Percentiles rank a stretch among this genome's conserved stretches.
These are phyloP conservation scores for Chaunax sp. DNA, from an alignment of 2,797 vertebrate genomes.

Conservation along the genomic window DNA sequence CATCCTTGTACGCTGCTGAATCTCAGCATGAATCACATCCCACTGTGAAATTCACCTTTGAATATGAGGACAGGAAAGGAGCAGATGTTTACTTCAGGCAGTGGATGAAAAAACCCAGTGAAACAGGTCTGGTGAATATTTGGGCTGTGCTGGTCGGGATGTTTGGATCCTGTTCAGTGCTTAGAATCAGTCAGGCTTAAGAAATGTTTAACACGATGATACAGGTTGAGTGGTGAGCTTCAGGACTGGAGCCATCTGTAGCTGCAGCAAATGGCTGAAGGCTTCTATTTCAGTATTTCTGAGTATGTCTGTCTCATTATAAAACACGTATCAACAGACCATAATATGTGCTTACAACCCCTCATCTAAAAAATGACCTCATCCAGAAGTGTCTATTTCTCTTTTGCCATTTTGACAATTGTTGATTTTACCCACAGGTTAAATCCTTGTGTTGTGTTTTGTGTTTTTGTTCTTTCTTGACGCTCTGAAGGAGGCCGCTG, in stretches of 20 bases:
- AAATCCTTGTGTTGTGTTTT: neutral
- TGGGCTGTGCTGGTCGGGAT: constrained; percentile 41
- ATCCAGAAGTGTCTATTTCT: neutral
- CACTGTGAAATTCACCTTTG: constrained; percentile 14
- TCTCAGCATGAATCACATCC: constrained; percentile 4
- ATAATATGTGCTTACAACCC: too few relatives aligned
- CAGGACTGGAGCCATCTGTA: constrained; percentile 9
- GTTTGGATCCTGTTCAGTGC: constrained; percentile 39
- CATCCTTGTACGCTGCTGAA: neutral
- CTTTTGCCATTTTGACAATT: neutral
- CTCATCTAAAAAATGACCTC: neutral
- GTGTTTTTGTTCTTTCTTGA: constrained; percentile 6
- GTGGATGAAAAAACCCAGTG: neutral
- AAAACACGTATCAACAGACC: neutral
- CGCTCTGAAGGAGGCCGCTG: constrained; percentile 69
- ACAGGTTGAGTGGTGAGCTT: constrained; percentile 1
- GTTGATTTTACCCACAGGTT: neutral
- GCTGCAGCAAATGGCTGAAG: constrained; percentile 1
- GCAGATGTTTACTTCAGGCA: constrained; percentile 32
- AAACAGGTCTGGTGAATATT: constrained; percentile 10
- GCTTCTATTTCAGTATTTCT: neutral
- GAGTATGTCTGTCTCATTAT: neutral
- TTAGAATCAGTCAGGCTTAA: constrained; percentile 43
- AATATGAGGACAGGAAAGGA: constrained; percentile 19
- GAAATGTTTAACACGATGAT: constrained; percentile 20